These are phyloP conservation scores for Pampus argenteus DNA, from an alignment of 2,797 vertebrate species.

Conservation along the genomic window DNA sequence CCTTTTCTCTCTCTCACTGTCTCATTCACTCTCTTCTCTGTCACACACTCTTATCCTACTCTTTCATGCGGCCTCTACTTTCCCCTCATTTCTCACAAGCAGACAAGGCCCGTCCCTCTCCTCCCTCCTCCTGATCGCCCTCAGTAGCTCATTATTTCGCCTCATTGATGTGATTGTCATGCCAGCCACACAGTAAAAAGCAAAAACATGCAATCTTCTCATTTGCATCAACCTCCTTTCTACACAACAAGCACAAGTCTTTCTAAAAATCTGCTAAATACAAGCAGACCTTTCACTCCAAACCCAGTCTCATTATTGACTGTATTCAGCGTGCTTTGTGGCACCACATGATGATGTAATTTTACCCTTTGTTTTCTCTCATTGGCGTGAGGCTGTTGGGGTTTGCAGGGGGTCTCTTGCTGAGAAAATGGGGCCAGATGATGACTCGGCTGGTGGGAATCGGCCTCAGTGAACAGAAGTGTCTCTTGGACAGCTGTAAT, in stretches of 20 bases:
- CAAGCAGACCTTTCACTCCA: conserved; percentile 10
- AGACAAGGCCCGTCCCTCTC: conserved; percentile 22
- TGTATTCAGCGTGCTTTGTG: conserved; percentile 49
- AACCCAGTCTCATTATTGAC: conserved; percentile 11
- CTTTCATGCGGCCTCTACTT: conserved; percentile 47
- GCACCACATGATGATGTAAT: conserved; percentile 60
- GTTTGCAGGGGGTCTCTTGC: conserved; percentile 45
- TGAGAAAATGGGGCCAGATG: conserved; percentile 47
- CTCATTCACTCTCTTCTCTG: conserved; percentile 24
- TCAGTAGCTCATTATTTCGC: conserved; percentile 77
- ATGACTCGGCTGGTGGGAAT: conserved; percentile 58
- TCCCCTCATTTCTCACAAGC: conserved; percentile 59
- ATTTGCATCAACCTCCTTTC: conserved; percentile 63
- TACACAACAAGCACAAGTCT: conserved; percentile 1
- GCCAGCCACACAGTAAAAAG: conserved; percentile 66
- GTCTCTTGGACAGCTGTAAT: conserved; percentile 54
- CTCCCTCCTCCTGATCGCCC: conserved; percentile 12
- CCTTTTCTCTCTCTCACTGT: conserved; percentile 30
- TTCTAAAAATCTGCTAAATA: conserved; percentile 31
- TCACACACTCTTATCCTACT: conserved; percentile 45
- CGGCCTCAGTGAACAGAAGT: conserved; percentile 42
- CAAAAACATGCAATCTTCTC: conserved; percentile 71
- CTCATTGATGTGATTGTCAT: conserved; percentile 80
- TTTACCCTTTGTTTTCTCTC: conserved; percentile 63
- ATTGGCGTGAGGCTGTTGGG: conserved; percentile 48